phyloP scores from a whole-genome alignment of 2,888 invertebrate species.

The Caenorhabditis doughertyi region DNA sequence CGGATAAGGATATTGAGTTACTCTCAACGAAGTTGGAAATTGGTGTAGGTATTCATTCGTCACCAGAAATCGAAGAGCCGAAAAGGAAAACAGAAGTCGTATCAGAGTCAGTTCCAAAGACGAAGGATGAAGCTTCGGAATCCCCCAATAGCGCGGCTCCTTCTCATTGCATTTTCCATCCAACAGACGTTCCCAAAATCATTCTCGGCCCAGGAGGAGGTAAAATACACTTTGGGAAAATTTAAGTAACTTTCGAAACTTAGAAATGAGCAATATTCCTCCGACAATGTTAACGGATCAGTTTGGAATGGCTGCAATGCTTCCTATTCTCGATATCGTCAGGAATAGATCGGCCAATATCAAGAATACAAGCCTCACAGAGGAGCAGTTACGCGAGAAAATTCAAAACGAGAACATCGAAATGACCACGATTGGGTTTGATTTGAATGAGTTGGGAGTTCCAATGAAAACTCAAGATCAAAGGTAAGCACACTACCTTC shows the following conservation, averaged over 20 bases:
- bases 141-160: background rate
- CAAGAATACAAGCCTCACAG: background rate
- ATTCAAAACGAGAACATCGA: slow-evolving; percentile 35
- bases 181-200: slow-evolving; percentile 35
- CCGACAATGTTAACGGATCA: slow-evolving; percentile 53
- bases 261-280: slow-evolving; percentile 58
- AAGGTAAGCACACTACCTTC: slow-evolving; percentile 23
- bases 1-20: background rate
- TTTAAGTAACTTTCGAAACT: background rate
- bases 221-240: background rate
- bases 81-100: background rate
- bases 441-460: slow-evolving; percentile 43
- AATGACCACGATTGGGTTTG: slow-evolving; percentile 33
- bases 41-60: background rate
- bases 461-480: slow-evolving; percentile 31
- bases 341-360: slow-evolving; percentile 3
- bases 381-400: slow-evolving; percentile 24
- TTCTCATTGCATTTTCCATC: slow-evolving; percentile 15
- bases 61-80: background rate
- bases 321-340: slow-evolving; percentile 50
- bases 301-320: slow-evolving; percentile 55
- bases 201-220: slow-evolving; percentile 30
- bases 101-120: background rate
- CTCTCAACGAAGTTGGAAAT: background rate
- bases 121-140: background rate